Percentiles rank a stretch among this genome's conserved stretches.
phyloP scores from a whole-genome alignment of 2,888 invertebrate species.

The Odontocerum albicorne region DNA sequence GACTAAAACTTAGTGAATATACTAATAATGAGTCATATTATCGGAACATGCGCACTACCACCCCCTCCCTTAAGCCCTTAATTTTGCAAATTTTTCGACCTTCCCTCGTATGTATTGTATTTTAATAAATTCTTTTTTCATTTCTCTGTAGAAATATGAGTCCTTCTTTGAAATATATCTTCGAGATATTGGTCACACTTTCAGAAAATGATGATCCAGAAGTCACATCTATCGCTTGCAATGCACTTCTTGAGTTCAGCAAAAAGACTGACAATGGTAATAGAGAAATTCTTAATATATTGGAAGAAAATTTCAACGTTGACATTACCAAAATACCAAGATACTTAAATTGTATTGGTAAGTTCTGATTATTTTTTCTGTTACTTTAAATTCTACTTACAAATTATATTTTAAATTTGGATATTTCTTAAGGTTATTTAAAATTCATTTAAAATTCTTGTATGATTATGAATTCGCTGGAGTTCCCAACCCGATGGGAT shows the following conservation, averaged over 20 bases:
- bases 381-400: too few relatives aligned
- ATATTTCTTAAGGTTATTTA: too few relatives aligned
- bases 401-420: too few relatives aligned
- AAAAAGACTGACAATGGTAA: constrained; percentile 45
- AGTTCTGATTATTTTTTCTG: constrained; percentile 25
- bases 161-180: constrained; percentile 58
- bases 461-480: too few relatives aligned
- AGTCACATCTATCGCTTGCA: constrained; percentile 50
- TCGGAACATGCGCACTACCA: too few relatives aligned
- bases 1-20: too few relatives aligned
- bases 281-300: constrained; percentile 52
- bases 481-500: too few relatives aligned
- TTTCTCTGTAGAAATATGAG: constrained; percentile 60
- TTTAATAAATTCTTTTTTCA: constrained; percentile 13
- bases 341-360: constrained; percentile 65
- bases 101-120: too few relatives aligned
- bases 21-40: too few relatives aligned
- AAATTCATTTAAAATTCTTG: too few relatives aligned
- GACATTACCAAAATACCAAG: constrained; percentile 65
- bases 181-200: constrained; percentile 69
- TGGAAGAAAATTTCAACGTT: constrained; percentile 63
- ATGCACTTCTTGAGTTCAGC: constrained; percentile 46
- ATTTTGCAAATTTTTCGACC: too few relatives aligned
- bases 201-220: constrained; percentile 66
- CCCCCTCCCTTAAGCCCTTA: too few relatives aligned